Conservation (phyloP, 2,888 invertebrate species). For the Auanema sp. region DNA sequence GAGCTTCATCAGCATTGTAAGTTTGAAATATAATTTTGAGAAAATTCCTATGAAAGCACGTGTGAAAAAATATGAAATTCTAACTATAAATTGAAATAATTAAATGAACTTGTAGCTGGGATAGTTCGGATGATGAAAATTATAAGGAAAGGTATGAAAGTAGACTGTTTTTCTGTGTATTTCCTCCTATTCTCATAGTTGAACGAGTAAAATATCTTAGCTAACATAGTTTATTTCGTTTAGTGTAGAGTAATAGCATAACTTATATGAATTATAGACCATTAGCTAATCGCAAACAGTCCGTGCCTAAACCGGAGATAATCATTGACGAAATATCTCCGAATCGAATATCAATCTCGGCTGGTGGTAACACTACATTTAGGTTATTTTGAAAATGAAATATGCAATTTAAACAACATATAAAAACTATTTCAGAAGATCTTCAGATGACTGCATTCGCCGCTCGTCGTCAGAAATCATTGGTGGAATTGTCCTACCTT, state of each 20-base stretch:
- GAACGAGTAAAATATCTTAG: no score
- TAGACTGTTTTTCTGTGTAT: no score
- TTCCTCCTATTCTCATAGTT: no score
- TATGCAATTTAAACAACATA: conserved; percentile 1
- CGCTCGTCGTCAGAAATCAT: conserved; percentile 60
- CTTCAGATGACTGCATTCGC: conserved; percentile 59
- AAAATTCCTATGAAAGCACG: no score
- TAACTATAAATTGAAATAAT: no score
- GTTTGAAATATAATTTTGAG: no score
- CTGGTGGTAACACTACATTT: conserved; percentile 61
- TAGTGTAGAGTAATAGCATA: no score
- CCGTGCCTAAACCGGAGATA: conserved; percentile 60
- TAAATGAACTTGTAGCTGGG: no score
- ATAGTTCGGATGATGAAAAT: no score
- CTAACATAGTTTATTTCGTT: no score
- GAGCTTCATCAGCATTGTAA: conserved; percentile 42
- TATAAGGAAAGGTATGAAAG: no score
- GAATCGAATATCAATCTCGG: conserved; percentile 55
- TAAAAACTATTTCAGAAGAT: conserved; percentile 40
- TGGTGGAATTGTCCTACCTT: conserved; percentile 48
- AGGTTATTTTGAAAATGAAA: conserved; percentile 25
- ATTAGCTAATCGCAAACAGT: conserved; percentile 47
- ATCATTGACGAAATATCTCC: conserved; percentile 60
- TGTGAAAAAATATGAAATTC: no score
- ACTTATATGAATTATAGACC: conserved; percentile 27